Conservation (phyloP, 2,888 invertebrate species). For the Catocala nupta region DNA sequence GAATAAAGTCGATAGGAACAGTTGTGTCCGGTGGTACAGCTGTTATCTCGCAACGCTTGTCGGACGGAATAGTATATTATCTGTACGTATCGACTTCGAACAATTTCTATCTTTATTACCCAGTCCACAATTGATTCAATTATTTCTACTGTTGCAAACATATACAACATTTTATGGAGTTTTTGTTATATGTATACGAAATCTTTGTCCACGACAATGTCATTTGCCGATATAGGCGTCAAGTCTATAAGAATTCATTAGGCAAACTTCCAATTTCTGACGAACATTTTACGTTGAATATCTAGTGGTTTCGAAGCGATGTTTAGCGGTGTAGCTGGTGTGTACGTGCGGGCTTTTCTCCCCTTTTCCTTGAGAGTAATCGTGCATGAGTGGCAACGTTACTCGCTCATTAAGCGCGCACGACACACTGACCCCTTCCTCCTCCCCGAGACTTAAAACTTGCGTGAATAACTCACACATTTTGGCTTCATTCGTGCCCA, state of each 20-base stretch:
- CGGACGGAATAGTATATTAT: slow-evolving; percentile 41
- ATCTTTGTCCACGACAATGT: not conserved
- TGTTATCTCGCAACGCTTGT: slow-evolving; percentile 46
- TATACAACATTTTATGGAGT: slow-evolving; percentile 3
- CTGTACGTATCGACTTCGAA: slow-evolving; percentile 33
- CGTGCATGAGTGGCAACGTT: slow-evolving; percentile 45
- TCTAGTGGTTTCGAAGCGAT: not conserved
- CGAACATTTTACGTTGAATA: slow-evolving; percentile 14
- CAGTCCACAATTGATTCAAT: slow-evolving; percentile 32
- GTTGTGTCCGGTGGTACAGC: slow-evolving; percentile 30
- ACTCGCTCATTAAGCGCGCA: slow-evolving; percentile 39
- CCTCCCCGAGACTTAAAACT: slow-evolving; percentile 11
- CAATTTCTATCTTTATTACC: slow-evolving; percentile 33
- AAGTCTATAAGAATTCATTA: slow-evolving; percentile 25
- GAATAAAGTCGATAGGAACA: slow-evolving; percentile 43
- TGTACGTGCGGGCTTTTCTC: slow-evolving; percentile 30
- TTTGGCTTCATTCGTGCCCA: slow-evolving; percentile 14
- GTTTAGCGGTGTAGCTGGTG: not conserved
- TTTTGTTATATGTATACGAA: slow-evolving; percentile 1
- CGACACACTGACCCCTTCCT: slow-evolving; percentile 33
- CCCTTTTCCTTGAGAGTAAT: slow-evolving; percentile 43
- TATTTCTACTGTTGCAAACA: slow-evolving; percentile 17
- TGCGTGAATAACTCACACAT: slow-evolving; percentile 19
- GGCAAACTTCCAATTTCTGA: slow-evolving; percentile 38
- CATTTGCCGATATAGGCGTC: slow-evolving; percentile 13